These are phyloP conservation scores for Polyommatus iphigenia DNA, from an alignment of 2,888 invertebrate genomes.

Conservation along the genomic window DNA sequence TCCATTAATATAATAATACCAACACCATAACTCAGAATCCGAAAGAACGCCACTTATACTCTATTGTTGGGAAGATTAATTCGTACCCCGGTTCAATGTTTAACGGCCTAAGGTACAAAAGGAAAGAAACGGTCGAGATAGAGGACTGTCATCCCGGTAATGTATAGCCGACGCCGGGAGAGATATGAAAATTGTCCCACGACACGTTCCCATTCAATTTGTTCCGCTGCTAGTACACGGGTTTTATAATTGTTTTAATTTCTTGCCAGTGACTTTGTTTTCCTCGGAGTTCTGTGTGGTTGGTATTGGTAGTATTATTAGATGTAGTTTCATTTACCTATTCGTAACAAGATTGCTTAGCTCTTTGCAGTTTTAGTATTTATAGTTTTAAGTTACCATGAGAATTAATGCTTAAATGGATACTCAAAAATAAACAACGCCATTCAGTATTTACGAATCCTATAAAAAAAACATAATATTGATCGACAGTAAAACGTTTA, in stretches of 20 bases:
- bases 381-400: neutral
- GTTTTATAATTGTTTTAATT: neutral
- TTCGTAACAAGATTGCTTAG: neutral
- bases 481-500: neutral
- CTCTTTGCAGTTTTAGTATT: neutral
- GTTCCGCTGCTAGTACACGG: neutral
- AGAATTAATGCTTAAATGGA: neutral
- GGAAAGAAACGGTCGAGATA: conserved; percentile 52
- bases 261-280: neutral
- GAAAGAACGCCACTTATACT: conserved; percentile 54
- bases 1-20: conserved; percentile 30
- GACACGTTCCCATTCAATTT: conserved; percentile 21
- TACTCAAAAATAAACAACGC: neutral
- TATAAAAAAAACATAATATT: neutral
- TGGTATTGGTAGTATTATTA: neutral
- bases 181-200: conserved; percentile 31
- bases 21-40: conserved; percentile 47
- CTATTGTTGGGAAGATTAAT: conserved; percentile 67
- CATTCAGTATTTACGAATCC: neutral
- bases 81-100: conserved; percentile 51
- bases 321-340: neutral
- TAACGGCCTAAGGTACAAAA: conserved; percentile 43
- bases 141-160: conserved; percentile 54
- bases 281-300: neutral
- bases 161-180: conserved; percentile 42